Evolutionary conservation across 2,888 invertebrate species (phyloP), one percentile per base, ranked within the genome.

Genomic region (Pharmacophagus antenor): DNA sequence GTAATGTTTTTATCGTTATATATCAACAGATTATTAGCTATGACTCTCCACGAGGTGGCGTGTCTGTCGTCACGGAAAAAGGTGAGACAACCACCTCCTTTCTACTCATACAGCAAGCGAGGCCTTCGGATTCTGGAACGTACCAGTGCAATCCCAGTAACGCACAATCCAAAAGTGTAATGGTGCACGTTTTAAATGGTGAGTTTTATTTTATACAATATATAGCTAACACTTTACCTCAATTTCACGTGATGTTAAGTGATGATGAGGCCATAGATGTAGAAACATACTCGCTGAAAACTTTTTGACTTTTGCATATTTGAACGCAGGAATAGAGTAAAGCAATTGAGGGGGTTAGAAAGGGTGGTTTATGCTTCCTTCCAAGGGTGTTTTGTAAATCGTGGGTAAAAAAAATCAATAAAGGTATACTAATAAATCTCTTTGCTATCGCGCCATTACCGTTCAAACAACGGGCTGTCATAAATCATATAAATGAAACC

Each of bases 131-230:
- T 84, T 96, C 96, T 56, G 97, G 97, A 73, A 95, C 94, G 77
- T 98, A 98, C 91, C 96, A 96, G 84, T 98, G 97, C 91, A 96
- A 96, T 92, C 97, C 98, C 76, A 97, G 97, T 90, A 97, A 97
- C 90, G 96, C 97, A 70, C 95, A 96, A 85, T 93, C 96, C 62
- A 97, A 96, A 88, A 96, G 96, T 86, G 96, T 97, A 73, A 95
- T 95, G 67, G 97, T 98, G 66, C 97, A 98, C 85, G 97, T 98
- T 75, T 93, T 98, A 73, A 97, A 97, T 92, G 97, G 97, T 97
- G 92, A 94, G 94, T 91, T n/a, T n/a, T n/a, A n/a, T n/a, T n/a
- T n/a, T n/a, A n/a, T n/a, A n/a, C n/a, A n/a, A n/a, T n/a, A n/a
- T n/a, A n/a, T n/a, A n/a, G n/a, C n/a, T n/a, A n/a, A n/a, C n/a